phyloP scores from a whole-genome alignment of 2,888 invertebrate genomes.

The Diaprepes abbreviatus region DNA sequence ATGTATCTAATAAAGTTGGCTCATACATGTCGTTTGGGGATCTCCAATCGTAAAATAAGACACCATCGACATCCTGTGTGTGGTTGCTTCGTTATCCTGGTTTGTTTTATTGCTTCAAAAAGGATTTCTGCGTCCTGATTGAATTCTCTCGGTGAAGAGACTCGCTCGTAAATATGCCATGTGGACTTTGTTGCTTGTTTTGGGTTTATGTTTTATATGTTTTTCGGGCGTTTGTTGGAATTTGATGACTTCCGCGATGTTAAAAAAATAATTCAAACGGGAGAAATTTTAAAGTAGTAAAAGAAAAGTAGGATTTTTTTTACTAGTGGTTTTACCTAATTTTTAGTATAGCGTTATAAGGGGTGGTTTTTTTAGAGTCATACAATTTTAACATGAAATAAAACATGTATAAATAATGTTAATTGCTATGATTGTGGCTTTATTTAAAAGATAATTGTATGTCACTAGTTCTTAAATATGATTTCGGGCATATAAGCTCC shows the following conservation, averaged over 20 bases:
- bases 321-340: too few species aligned
- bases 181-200: conserved; percentile 38
- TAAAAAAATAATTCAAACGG: too few species aligned
- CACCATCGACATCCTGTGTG: conserved; percentile 26
- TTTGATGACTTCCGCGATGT: conserved; percentile 1
- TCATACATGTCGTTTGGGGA: conserved; percentile 38
- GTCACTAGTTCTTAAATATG: too few species aligned
- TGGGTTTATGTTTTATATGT: conserved; percentile 31
- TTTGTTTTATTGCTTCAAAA: conserved; percentile 61
- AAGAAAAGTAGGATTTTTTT: too few species aligned
- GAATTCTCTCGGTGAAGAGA: conserved; percentile 60
- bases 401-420: too few species aligned
- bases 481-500: too few species aligned
- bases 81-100: conserved; percentile 47
- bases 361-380: too few species aligned
- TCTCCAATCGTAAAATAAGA: conserved; percentile 37
- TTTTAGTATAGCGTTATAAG: too few species aligned
- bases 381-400: too few species aligned
- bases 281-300: too few species aligned
- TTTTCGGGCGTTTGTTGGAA: conserved; percentile 4
- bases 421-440: too few species aligned
- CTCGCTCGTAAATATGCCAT: conserved; percentile 59
- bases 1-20: conserved; percentile 40
- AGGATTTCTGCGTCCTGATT: conserved; percentile 63
- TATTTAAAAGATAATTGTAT: too few species aligned